These are phyloP conservation scores for Geodia barretti DNA, from an alignment of 37 sponge, comb jelly and placozoan species.

Conservation along the genomic window DNA sequence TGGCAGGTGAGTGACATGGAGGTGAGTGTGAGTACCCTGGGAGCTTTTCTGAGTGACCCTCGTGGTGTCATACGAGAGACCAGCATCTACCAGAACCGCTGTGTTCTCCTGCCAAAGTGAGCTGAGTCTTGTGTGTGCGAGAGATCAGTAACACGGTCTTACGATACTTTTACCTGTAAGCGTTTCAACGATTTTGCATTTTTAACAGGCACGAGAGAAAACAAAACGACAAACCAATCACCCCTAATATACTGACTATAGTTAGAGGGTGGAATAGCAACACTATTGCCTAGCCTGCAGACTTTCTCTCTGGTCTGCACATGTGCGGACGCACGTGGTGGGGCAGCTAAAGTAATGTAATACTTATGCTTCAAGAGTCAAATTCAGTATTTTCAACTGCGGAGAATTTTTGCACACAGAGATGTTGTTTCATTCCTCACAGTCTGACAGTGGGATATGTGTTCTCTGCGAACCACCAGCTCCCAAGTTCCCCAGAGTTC, in stretches of 20 bases:
- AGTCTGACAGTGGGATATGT: slow-evolving; percentile 59
- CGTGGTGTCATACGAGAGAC: slow-evolving; percentile 29
- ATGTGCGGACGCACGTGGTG: too few species aligned
- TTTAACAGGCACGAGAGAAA: too few species aligned
- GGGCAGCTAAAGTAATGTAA: too few species aligned
- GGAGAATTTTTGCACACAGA: too few species aligned
- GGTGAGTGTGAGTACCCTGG: slow-evolving; percentile 17
- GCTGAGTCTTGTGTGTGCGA: too few species aligned
- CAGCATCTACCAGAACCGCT: slow-evolving; percentile 49
- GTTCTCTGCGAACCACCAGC: slow-evolving; percentile 50
- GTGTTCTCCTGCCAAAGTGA: slow-evolving; percentile 76
- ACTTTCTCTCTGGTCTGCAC: background rate
- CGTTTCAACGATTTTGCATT: too few species aligned
- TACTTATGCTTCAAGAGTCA: too few species aligned
- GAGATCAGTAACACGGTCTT: too few species aligned
- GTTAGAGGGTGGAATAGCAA: background rate
- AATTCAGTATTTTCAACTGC: too few species aligned
- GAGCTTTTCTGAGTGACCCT: slow-evolving; percentile 21
- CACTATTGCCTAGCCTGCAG: background rate
- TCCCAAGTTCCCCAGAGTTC: slow-evolving; percentile 40
- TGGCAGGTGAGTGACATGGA: slow-evolving; percentile 73
- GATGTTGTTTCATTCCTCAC: background rate
- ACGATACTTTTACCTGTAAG: too few species aligned
- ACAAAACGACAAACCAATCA: too few species aligned
- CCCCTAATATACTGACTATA: slow-evolving; percentile 1